Evolutionary conservation across 2,888 invertebrate genomes (phyloP), one percentile per base, ranked within the genome.

Genomic region (Cryptops parisi): DNA sequence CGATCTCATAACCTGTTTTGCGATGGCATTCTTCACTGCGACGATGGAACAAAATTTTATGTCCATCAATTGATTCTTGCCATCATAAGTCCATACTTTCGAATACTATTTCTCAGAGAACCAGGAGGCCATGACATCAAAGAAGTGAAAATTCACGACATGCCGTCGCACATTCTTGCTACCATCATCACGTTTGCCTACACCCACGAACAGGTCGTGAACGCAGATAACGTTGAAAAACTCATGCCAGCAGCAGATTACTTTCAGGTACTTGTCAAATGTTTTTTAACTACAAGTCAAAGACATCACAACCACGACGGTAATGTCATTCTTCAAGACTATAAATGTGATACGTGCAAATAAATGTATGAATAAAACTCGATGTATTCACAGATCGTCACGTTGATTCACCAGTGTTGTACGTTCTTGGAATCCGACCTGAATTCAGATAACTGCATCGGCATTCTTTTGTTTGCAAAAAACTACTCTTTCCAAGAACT

Each of bases 101-200:
- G 76, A 69, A 80, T 79, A 0, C 73, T 81, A 58, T 82, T 83
- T 67, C 78, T 79, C 53, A 81, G 80, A 67, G 78, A 78, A 15
- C 70, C 80, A 58, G 78, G 76, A 51, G n/a, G n/a, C n/a, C 6
- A 21, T 4, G 79, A 79, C 63, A 76, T 74, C 59, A 76, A 72
- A 1, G 74, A 78, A 65, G 76, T 81, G 58, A 72, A 72, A 60
- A 74, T 81, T 33, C 76, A 75, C 5, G 64, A 64, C 3, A 63
- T 70, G 1, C 60, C 65, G 1, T 60, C 65, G 2, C 65, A 67
- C 76, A 62, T 67, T 23, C 78, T 86, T 71, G 72, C 72, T 53
- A 69, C 76, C 40, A 77, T 86, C 55, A 74, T 87, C 52, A 82
- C 84, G 63, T 85, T 79, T 64, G 81, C 81, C 0, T 85, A 86